Evolutionary conservation across 2,113 vertebrate genomes (phyloP).

Genomic region (Oplegnathus fasciatus): DNA sequence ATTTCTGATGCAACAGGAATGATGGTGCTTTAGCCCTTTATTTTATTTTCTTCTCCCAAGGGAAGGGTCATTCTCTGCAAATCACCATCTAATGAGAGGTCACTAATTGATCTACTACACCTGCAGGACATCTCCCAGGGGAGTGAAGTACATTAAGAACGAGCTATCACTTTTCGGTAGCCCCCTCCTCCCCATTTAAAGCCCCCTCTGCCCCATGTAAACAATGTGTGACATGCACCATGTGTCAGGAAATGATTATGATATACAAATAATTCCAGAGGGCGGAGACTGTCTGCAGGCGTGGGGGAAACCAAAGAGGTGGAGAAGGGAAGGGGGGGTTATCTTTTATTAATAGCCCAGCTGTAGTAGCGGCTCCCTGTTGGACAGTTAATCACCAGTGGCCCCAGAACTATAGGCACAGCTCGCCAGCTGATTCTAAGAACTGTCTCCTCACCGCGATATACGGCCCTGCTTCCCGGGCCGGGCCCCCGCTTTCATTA

Average conservation of each 20-base stretch:
- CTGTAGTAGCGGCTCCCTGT: slow-evolving; percentile 83
- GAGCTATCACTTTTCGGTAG: slow-evolving; percentile 43
- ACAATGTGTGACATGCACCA: slow-evolving; percentile 70
- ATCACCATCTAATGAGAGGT: slow-evolving; percentile 79
- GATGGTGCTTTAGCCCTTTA: slow-evolving; percentile 41
- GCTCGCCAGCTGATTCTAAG: slow-evolving; percentile 83
- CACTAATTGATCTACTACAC: slow-evolving; percentile 82
- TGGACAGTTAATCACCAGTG: slow-evolving; percentile 84
- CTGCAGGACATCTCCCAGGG: slow-evolving; percentile 67
- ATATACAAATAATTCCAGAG: slow-evolving; percentile 72
- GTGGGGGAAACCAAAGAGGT: slow-evolving; percentile 60
- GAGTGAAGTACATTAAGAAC: slow-evolving; percentile 47
- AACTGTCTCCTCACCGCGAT: slow-evolving; percentile 82
- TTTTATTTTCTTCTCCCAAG: slow-evolving; percentile 63
- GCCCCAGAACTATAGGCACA: slow-evolving; percentile 82
- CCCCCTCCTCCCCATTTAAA: slow-evolving; percentile 14
- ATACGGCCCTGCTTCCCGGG: slow-evolving; percentile 74
- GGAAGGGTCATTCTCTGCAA: slow-evolving; percentile 65
- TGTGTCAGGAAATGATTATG: slow-evolving; percentile 76
- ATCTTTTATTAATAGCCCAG: slow-evolving; percentile 88
- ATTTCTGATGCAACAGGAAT: slow-evolving; percentile 50
- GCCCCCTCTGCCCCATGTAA: slow-evolving; percentile 45
- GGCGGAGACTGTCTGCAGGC: slow-evolving; percentile 64
- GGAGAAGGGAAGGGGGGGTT: slow-evolving; percentile 56
- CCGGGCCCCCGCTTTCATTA: slow-evolving; percentile 80